A percentile compares a stretch with the other conserved stretches of the same genome.
These are phyloP conservation scores for Drosophila elegans DNA, from an alignment of 1,140 invertebrate genomes.

Conservation along the genomic window DNA sequence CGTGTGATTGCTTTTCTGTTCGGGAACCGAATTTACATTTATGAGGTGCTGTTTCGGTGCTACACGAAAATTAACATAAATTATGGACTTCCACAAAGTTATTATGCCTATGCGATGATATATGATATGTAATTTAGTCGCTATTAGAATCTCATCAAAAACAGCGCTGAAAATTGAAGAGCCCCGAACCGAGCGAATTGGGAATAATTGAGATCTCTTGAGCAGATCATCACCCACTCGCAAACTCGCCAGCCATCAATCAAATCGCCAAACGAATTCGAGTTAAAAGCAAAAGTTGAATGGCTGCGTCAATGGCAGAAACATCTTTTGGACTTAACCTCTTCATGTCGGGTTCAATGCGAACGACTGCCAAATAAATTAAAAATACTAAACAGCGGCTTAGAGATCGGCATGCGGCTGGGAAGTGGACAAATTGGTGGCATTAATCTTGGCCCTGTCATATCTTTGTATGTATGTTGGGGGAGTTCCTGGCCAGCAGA, in stretches of 20 bases:
- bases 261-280: slow-evolving; percentile 20
- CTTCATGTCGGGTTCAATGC: slow-evolving; percentile 71
- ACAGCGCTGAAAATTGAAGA: slow-evolving; percentile 5
- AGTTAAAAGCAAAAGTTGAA: slow-evolving; percentile 75
- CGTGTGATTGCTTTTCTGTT: slow-evolving; percentile 1
- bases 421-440: slow-evolving; percentile 66
- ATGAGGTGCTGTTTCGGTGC: slow-evolving; percentile 30
- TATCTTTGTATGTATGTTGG: slow-evolving; percentile 12
- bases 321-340: slow-evolving; percentile 71
- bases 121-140: slow-evolving; percentile 46
- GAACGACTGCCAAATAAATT: slow-evolving; percentile 65
- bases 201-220: slow-evolving; percentile 72
- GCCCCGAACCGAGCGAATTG: slow-evolving; percentile 11
- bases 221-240: slow-evolving; percentile 42
- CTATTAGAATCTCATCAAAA: slow-evolving; percentile 41
- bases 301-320: slow-evolving; percentile 37
- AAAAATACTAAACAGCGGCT: slow-evolving; percentile 30
- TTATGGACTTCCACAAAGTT: slow-evolving; percentile 35
- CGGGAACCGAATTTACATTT: slow-evolving; percentile 38
- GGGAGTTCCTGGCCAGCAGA: slow-evolving; percentile 28
- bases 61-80: slow-evolving; percentile 47
- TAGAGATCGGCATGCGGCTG: slow-evolving; percentile 48
- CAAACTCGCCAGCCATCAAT: slow-evolving; percentile 48
- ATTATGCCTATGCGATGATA: slow-evolving; percentile 33
- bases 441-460: slow-evolving; percentile 58